These are phyloP conservation scores for Chrysolina americana DNA, from an alignment of 2,888 invertebrate genomes.

Conservation along the genomic window DNA sequence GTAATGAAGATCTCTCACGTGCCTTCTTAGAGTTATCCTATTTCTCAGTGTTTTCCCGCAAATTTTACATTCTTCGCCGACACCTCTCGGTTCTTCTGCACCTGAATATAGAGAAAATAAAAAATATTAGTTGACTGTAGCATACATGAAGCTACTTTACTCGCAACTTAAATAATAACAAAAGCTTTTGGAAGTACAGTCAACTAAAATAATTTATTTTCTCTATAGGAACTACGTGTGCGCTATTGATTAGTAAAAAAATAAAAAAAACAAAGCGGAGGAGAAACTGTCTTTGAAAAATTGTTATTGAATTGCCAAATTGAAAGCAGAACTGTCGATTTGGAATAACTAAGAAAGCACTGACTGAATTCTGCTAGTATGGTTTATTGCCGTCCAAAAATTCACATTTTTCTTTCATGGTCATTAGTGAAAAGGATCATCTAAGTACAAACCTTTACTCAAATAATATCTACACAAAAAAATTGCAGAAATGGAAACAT, in stretches of 20 bases:
- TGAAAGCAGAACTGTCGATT: no score
- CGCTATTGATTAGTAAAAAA: slow-evolving; percentile 20
- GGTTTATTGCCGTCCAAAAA: no score
- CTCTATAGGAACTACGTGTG: slow-evolving; percentile 44
- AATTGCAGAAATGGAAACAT: no score
- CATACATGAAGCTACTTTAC: slow-evolving; percentile 36
- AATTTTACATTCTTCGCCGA: slow-evolving; percentile 60
- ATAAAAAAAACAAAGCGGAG: slow-evolving; percentile 2
- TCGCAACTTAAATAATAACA: slow-evolving; percentile 45
- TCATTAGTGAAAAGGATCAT: no score
- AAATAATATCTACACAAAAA: no score
- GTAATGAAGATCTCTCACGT: slow-evolving; percentile 63
- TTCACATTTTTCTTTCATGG: no score
- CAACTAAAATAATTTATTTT: slow-evolving; percentile 58
- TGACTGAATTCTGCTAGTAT: no score
- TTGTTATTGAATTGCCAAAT: no score
- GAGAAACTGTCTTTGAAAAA: no score
- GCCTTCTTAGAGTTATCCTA: slow-evolving; percentile 61
- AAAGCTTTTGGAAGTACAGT: slow-evolving; percentile 54
- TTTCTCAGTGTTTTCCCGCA: slow-evolving; percentile 63
- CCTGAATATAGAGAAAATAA: slow-evolving; percentile 59
- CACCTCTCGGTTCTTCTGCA: slow-evolving; percentile 34
- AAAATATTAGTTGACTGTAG: slow-evolving; percentile 55
- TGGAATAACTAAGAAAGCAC: no score
- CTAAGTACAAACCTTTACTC: no score